Percentiles rank a stretch among this genome's conserved stretches.
phyloP scores from a whole-genome alignment of 2,888 invertebrate genomes.

The Parasteatoda lunata region DNA sequence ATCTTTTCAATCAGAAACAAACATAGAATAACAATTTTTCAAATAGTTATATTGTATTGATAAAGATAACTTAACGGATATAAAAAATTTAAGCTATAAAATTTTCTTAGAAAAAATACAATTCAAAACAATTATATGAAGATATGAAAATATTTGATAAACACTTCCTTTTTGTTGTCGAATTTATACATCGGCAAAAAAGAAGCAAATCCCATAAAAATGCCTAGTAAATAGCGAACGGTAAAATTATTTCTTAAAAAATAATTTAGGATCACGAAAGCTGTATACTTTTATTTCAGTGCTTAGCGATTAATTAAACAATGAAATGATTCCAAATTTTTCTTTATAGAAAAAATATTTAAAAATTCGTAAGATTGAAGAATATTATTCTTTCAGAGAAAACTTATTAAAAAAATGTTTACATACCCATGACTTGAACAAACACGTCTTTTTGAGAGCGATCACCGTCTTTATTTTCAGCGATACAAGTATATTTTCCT shows the following conservation, averaged over 20 bases:
- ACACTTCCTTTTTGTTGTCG: background rate
- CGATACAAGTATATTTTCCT: constrained; percentile 74
- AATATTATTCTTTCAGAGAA: background rate
- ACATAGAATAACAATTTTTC: no score
- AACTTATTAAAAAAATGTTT: background rate
- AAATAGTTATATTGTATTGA: no score
- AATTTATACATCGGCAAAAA: background rate
- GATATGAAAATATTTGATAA: background rate
- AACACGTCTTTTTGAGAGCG: constrained; percentile 60
- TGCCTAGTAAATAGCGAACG: background rate
- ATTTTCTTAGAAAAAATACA: no score
- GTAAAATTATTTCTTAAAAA: background rate
- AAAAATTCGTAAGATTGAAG: background rate
- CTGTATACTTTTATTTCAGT: no score
- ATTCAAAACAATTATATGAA: background rate
- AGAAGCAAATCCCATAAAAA: background rate
- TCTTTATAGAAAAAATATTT: background rate
- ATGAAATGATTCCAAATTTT: no score
- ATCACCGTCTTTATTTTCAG: constrained; percentile 71
- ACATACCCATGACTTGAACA: constrained; percentile 67
- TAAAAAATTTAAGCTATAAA: no score
- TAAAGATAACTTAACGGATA: no score
- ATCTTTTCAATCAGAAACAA: no score
- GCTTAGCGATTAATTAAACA: no score
- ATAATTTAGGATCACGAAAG: no score